These are phyloP conservation scores for Gnathonemus longibarbis DNA, from an alignment of 2,113 vertebrate species.

Conservation along the genomic window DNA sequence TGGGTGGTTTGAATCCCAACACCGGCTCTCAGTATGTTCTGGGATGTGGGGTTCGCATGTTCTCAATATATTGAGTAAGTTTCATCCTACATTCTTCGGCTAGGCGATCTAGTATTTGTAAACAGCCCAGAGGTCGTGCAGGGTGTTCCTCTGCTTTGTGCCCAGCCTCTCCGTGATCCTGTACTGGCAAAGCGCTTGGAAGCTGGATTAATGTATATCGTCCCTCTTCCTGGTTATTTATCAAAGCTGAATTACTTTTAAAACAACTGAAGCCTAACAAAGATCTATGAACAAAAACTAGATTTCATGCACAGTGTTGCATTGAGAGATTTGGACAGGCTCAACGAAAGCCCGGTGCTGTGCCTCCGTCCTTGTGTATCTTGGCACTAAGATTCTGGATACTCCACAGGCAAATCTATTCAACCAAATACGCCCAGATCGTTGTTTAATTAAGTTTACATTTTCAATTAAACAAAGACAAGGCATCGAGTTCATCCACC, in stretches of 20 bases:
- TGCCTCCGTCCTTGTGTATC: neutral
- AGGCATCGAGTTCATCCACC: neutral
- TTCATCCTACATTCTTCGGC: neutral
- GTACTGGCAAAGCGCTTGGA: neutral
- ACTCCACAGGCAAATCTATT: neutral
- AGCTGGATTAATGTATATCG: neutral
- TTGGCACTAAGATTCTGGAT: neutral
- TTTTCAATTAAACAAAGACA: slow-evolving; percentile 3
- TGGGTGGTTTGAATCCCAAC: neutral
- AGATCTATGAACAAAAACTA: neutral
- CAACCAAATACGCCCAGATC: neutral
- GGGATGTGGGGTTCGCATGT: neutral
- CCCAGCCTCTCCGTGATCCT: neutral
- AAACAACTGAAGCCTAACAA: neutral
- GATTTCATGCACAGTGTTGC: neutral
- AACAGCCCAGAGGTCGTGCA: neutral
- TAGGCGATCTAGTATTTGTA: neutral
- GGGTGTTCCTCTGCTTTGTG: neutral
- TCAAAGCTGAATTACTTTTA: neutral
- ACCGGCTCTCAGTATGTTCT: neutral
- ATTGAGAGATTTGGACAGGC: neutral
- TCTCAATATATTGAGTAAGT: neutral
- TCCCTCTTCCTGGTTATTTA: neutral
- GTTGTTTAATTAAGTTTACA: slow-evolving; percentile 2
- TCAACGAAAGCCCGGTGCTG: neutral